Evolutionary conservation across 2,113 vertebrate species (phyloP).

Genomic region (Turnix velox): DNA sequence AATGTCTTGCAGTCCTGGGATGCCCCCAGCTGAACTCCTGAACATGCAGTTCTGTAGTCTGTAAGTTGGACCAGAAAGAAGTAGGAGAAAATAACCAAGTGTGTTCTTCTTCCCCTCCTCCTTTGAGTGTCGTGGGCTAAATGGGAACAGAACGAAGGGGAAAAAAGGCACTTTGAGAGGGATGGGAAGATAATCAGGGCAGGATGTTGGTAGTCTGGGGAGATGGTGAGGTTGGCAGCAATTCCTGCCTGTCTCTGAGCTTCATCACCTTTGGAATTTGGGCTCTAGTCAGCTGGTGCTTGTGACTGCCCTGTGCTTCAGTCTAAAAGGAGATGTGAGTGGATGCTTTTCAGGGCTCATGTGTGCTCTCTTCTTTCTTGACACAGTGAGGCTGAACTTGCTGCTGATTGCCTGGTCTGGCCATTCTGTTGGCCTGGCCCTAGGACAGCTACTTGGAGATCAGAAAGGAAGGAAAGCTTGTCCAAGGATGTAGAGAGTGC

Average conservation of each 20-base stretch:
- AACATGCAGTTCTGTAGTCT: neutral
- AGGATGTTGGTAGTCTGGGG: neutral
- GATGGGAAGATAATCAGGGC: neutral
- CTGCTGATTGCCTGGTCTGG: neutral
- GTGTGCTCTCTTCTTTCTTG: neutral
- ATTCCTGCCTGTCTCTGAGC: neutral
- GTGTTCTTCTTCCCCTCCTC: neutral
- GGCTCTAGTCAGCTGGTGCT: neutral
- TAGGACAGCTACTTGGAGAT: neutral
- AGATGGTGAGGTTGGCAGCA: neutral
- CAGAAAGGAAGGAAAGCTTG: neutral
- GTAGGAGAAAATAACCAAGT: neutral
- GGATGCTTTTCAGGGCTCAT: neutral
- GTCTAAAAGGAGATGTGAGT: neutral
- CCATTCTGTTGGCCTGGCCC: neutral
- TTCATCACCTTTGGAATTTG: neutral
- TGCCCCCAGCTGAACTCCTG: neutral
- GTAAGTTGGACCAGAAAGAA: neutral
- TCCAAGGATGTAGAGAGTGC: neutral
- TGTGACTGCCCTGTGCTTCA: neutral
- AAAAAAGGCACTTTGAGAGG: neutral
- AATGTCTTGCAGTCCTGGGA: neutral
- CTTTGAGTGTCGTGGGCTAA: neutral
- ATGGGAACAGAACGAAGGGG: neutral
- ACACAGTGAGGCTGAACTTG: neutral